Base-by-base conservation (phyloP, 2,888 invertebrate genomes). In the Aphodius sticticus region DNA sequence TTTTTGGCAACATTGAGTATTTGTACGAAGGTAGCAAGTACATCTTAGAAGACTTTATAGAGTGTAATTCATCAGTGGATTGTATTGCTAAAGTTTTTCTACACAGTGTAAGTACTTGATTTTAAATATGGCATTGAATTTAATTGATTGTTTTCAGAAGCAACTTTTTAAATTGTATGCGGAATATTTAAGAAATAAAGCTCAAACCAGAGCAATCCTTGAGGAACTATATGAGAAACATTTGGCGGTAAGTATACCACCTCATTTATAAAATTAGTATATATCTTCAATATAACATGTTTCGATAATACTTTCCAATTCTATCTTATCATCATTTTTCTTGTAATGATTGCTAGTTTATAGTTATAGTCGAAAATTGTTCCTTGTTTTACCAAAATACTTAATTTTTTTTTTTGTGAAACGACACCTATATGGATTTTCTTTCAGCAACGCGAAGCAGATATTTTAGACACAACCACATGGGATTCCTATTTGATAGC, bases 401-500 rank as follows among this genome's bases (percentile, higher is more conserved):
- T n/a, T n/a, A n/a, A n/a, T n/a, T n/a, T n/a, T n/a, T n/a, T n/a
- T n/a, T n/a, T n/a, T n/a, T n/a, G n/a, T n/a, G n/a, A n/a, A n/a
- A n/a, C n/a, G n/a, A n/a, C n/a, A n/a, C n/a, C n/a, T n/a, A n/a
- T n/a, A n/a, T n/a, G n/a, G n/a, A 74, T 79, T 16, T 76, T 76
- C 53, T 85, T 85, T 78, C 76, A 88, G 87, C 89, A 90, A 83
- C 88, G 90, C 75, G 90, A 91, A 78, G 88, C 26, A 26, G 88
- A 72, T 88, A 88, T 81, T 83, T 89, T 69, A 81, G 83, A 14
- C 87, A 88, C 82, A 84, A 85, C n/a, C 74, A 77, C 79, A 0
- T 79, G 77, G 16, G 85, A 86, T 6, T 85, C 87, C 26, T 86
- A 87, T 81, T 82, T 88, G 38, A 78, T 88, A 78, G 86, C 86